A percentile compares a stretch with the other conserved stretches of the same genome.
phyloP scores from a whole-genome alignment of 2,888 invertebrate species.

The Encarsia formosa region DNA sequence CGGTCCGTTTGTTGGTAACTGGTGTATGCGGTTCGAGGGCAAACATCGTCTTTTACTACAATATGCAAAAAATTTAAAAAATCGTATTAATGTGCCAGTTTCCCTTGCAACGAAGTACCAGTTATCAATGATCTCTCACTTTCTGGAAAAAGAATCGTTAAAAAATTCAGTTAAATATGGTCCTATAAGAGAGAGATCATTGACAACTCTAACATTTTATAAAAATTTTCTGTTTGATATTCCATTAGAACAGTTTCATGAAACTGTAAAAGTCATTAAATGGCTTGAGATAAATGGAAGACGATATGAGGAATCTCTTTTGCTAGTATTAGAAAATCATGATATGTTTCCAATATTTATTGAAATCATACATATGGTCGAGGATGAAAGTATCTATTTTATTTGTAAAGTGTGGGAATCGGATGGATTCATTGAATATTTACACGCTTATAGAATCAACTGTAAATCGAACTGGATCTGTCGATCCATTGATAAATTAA shows the following conservation, averaged over 20 bases:
- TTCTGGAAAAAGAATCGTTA: background rate
- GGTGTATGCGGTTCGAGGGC: slow-evolving; percentile 23
- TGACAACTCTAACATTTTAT: background rate
- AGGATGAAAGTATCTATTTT: too few relatives aligned
- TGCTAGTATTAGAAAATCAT: background rate
- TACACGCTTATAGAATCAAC: too few relatives aligned
- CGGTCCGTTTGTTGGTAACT: slow-evolving; percentile 18
- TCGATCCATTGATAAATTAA: too few relatives aligned
- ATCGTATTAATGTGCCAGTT: slow-evolving; percentile 14
- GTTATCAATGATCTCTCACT: background rate
- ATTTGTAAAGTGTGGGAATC: slow-evolving; percentile 1
- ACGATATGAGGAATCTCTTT: background rate
- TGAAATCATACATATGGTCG: too few relatives aligned
- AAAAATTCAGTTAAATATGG: background rate
- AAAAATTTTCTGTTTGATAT: background rate
- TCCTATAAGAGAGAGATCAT: background rate
- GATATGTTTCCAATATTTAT: too few relatives aligned
- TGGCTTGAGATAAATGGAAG: background rate
- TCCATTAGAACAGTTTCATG: background rate
- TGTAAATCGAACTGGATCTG: too few relatives aligned
- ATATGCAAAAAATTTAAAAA: slow-evolving; percentile 14
- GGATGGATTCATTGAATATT: too few relatives aligned
- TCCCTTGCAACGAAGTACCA: slow-evolving; percentile 17
- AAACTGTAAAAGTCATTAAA: background rate
- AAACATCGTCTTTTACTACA: slow-evolving; percentile 16